Base-by-base conservation (phyloP, 2,113 vertebrate species). In the Pogona vitticeps region DNA sequence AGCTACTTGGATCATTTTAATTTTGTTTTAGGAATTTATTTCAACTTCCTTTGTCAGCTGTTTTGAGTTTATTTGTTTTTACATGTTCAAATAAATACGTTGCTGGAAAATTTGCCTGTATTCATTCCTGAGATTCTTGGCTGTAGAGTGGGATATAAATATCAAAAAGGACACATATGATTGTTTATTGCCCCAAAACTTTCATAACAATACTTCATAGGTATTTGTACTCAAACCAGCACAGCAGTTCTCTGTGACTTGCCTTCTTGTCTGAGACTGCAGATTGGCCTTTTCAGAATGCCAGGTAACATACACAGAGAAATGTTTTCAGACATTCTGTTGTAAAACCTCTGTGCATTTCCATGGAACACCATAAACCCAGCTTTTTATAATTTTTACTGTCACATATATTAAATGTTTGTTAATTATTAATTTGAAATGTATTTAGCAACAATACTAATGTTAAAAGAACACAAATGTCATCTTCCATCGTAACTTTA, bases 341-440 rank as follows among this genome's bases (percentile, higher is more conserved):
- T 89, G 81, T 89, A 72, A 63, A 18, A n/a, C 80, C 73, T 63
- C 71, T 86, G 89, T 91, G 85, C 86, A 2, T 6, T 1, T 0
- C 88, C 83, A 9, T 86, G 12, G 18, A 1, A 86, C 63, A 86
- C 20, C 89, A 88, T 6, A 10, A 9, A 80, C 46, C 13, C 71
- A 59, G 52, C 85, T 10, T 93, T 94, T 92, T 17, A 63, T 85
- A n/a, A n/a, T n/a, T n/a, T n/a, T n/a, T n/a, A n/a, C n/a, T n/a
- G n/a, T n/a, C n/a, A n/a, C n/a, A n/a, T n/a, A n/a, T n/a, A n/a
- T n/a, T n/a, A n/a, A n/a, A n/a, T n/a, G n/a, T n/a, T n/a, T n/a
- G n/a, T n/a, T n/a, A n/a, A n/a, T n/a, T n/a, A n/a, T n/a, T n/a
- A n/a, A n/a, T n/a, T n/a, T n/a, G n/a, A n/a, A n/a, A n/a, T n/a